A percentile compares a stretch with the other conserved stretches of the same genome.
Evolutionary conservation across 2,113 vertebrate genomes (phyloP).

Genomic region (Myotis yumanensis): DNA sequence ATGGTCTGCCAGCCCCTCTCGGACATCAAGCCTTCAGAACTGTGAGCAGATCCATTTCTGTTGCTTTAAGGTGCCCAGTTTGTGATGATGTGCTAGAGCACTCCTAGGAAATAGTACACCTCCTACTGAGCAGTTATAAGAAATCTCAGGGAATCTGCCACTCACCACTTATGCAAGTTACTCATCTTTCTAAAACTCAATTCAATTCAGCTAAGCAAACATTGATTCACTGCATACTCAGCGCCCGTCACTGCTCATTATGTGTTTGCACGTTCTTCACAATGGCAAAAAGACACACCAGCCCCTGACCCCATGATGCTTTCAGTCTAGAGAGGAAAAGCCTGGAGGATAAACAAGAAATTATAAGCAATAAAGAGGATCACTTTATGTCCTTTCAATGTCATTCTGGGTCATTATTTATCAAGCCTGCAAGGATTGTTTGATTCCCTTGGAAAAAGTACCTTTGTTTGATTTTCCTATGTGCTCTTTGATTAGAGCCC

Average conservation of each 20-base stretch:
- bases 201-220: background rate
- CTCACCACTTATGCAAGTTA: background rate
- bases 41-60: background rate
- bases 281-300: background rate
- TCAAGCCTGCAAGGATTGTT: background rate
- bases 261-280: background rate
- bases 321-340: background rate
- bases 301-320: background rate
- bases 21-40: background rate
- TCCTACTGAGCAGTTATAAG: background rate
- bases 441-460: background rate
- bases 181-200: background rate
- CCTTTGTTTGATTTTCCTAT: slow-evolving; percentile 44
- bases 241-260: background rate
- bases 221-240: background rate
- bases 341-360: background rate
- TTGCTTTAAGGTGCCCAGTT: background rate
- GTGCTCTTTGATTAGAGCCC: slow-evolving; percentile 18
- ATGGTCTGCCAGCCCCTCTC: background rate
- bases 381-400: background rate
- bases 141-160: background rate
- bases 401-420: background rate
- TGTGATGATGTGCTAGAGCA: background rate
- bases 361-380: background rate
- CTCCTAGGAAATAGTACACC: background rate